phyloP scores from a whole-genome alignment of 2,797 vertebrate species.

The Darevskia mixta region DNA sequence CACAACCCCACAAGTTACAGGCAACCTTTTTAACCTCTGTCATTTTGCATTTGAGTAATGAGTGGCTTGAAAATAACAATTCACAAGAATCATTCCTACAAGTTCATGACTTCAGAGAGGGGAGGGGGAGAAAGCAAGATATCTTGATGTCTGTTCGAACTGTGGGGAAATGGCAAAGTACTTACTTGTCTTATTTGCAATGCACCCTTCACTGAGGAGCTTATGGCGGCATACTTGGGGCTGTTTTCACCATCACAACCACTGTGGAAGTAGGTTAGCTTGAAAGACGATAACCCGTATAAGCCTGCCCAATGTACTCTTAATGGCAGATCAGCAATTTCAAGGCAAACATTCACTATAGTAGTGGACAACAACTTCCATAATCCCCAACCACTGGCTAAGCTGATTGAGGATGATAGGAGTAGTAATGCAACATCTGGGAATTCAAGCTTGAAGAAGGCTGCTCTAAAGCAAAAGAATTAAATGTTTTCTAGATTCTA shows the following conservation, averaged over 20 bases:
- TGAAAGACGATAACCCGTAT: background rate
- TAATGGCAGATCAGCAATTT: background rate
- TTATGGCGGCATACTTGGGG: background rate
- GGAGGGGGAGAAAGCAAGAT: slow-evolving; percentile 60
- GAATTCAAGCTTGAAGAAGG: too few species aligned
- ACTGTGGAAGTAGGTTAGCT: background rate
- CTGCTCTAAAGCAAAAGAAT: too few species aligned
- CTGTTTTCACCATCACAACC: background rate
- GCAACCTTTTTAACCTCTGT: slow-evolving; percentile 65
- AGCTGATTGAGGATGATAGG: too few species aligned
- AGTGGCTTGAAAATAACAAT: slow-evolving; percentile 40
- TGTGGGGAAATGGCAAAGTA: slow-evolving; percentile 3
- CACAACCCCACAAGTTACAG: slow-evolving; percentile 40
- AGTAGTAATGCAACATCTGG: too few species aligned
- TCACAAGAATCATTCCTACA: slow-evolving; percentile 15
- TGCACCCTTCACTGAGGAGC: background rate
- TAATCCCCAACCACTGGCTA: too few species aligned
- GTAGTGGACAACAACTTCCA: background rate
- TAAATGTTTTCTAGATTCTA: too few species aligned
- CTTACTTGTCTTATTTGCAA: background rate
- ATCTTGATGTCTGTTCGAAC: slow-evolving; percentile 50
- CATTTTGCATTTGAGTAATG: slow-evolving; percentile 57
- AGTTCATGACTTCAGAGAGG: slow-evolving; percentile 37
- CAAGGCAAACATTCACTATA: background rate
- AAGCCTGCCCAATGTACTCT: background rate